phyloP scores from a whole-genome alignment of 2,113 vertebrate species.

The Origma solitaria region DNA sequence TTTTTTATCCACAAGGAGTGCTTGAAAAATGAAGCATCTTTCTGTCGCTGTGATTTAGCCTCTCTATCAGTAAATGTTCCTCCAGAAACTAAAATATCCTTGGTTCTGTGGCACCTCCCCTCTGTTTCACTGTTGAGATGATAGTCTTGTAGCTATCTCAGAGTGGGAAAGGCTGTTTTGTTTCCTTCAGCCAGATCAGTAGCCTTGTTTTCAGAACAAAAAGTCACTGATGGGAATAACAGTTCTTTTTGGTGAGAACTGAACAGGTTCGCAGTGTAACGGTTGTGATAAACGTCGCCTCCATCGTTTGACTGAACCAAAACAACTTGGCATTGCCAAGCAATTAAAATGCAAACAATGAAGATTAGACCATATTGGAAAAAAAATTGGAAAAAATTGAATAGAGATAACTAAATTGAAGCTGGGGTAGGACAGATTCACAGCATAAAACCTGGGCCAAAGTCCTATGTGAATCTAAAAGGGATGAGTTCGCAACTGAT shows the following conservation, averaged over 20 bases:
- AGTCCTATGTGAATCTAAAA: slow-evolving; percentile 48
- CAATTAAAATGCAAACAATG: slow-evolving; percentile 48
- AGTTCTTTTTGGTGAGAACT: slow-evolving; percentile 67
- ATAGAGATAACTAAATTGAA: slow-evolving; percentile 48
- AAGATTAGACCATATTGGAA: neutral
- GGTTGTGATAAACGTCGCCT: slow-evolving; percentile 68
- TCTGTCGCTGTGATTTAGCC: neutral
- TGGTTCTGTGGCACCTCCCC: slow-evolving; percentile 5
- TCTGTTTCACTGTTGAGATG: neutral
- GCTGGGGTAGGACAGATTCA: slow-evolving; percentile 50
- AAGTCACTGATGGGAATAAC: slow-evolving; percentile 60
- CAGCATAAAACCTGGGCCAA: slow-evolving; percentile 2
- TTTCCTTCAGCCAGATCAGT: slow-evolving; percentile 68
- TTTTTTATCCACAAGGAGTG: neutral
- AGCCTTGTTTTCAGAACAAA: slow-evolving; percentile 75
- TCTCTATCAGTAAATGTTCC: neutral
- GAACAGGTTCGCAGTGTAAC: slow-evolving; percentile 28
- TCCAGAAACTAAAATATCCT: slow-evolving; percentile 17
- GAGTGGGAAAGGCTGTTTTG: slow-evolving; percentile 35
- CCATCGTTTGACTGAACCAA: slow-evolving; percentile 65
- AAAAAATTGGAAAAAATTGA: neutral
- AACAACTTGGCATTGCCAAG: slow-evolving; percentile 63
- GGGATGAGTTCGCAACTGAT: neutral
- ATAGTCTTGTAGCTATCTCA: slow-evolving; percentile 19
- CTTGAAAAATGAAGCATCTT: neutral